Evolutionary conservation across 1,140 invertebrate genomes (phyloP).

Genomic region (Probaryconus sp.): DNA sequence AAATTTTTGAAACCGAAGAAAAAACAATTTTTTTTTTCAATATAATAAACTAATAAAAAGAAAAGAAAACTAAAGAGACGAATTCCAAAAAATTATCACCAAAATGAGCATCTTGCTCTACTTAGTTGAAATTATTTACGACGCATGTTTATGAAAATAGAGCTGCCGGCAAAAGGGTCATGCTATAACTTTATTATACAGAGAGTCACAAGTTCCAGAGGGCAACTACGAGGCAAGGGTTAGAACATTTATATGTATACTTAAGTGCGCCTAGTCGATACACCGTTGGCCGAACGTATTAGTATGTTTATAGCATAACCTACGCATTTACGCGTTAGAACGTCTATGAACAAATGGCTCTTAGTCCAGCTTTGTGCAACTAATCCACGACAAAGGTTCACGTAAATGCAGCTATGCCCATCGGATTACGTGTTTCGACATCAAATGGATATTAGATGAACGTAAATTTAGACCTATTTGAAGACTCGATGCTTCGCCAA

Average conservation of each 20-base stretch:
- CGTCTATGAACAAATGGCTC: conserved; percentile 64
- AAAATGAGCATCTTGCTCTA: too few species aligned
- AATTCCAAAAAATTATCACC: too few species aligned
- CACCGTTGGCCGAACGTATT: conserved; percentile 34
- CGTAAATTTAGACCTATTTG: conserved; percentile 24
- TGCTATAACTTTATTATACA: conserved; percentile 45
- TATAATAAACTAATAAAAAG: too few species aligned
- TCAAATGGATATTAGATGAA: conserved; percentile 25
- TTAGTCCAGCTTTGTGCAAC: conserved; percentile 62
- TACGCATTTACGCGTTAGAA: conserved; percentile 33
- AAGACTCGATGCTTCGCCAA: conserved; percentile 12
- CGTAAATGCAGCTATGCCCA: conserved; percentile 28
- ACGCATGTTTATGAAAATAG: conserved; percentile 57
- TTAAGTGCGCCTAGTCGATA: conserved; percentile 48
- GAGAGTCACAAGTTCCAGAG: conserved; percentile 40
- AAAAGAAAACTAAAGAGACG: too few species aligned
- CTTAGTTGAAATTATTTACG: too few species aligned
- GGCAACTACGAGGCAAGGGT: conserved; percentile 42
- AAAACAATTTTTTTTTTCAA: neutral
- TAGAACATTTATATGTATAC: conserved; percentile 39
- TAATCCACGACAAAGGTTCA: conserved; percentile 38
- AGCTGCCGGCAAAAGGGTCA: conserved; percentile 30
- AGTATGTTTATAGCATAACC: conserved; percentile 33
- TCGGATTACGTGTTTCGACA: conserved; percentile 36
- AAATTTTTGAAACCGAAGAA: neutral